Base-by-base conservation (phyloP, 2,113 vertebrate genomes). In the Rousettus leschenaultii region DNA sequence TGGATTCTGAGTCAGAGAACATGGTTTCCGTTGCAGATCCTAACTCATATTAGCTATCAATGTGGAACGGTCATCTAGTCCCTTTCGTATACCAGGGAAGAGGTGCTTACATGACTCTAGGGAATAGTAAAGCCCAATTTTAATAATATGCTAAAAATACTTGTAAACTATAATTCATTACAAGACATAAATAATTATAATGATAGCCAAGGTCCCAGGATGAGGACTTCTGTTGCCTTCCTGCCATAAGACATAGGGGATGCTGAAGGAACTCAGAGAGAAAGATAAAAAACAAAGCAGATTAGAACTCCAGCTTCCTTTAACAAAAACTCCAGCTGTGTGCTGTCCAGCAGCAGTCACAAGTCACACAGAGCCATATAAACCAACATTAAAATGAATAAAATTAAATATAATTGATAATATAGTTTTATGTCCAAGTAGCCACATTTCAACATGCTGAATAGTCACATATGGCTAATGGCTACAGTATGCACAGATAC, bases 181-280 rank as follows among this genome's bases (percentile, higher is more conserved):
- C 5, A 82, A 8, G 22, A 33, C 77, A 14, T 71, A 63, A 89
- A 68, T 84, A 84, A 45, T 88, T 74, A 21, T n/a, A 24, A 79
- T 45, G n/a, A 53, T 24, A 87, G 18, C 24, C 33, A 48, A 19
- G 11, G 10, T 70, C n/a, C 2, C 6, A 82, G 16, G 10, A 55
- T 82, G 7, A 73, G 1, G 35, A 4, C 19, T 28, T 66, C 7
- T 85, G n/a, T n/a, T 68, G 40, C n/a, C 38, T 33, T 15, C 8
- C 28, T 59, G 4, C 8, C 22, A 35, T 38, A 13, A 51, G 16
- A 80, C 57, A 38, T 71, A 48, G 10, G 18, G 24, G 26, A 28
- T 22, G 3, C 22, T 24, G 6, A 6, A 18, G 9, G 59, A 66
- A 11, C 19, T 83, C 5, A 26, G 9, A 4, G 9, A 0, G 5